These are phyloP conservation scores for Drosophila prostipennis DNA, from an alignment of 2,888 invertebrate species.

Conservation along the genomic window DNA sequence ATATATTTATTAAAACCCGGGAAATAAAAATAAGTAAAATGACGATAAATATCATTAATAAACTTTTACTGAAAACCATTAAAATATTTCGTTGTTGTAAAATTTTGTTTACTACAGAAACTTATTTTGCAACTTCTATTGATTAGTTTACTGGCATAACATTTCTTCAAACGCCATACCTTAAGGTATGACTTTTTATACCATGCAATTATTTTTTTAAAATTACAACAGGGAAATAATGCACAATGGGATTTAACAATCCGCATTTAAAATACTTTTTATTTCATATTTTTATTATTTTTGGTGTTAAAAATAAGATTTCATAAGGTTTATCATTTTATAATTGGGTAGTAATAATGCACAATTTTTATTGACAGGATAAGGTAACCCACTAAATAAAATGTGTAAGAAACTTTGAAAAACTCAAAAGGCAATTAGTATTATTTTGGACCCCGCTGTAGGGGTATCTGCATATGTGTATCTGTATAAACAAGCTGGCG, in stretches of 20 bases:
- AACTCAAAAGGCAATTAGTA: background rate
- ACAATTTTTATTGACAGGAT: background rate
- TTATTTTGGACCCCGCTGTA: constrained; percentile 17
- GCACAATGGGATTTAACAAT: no score
- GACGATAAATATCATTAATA: background rate
- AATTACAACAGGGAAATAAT: no score
- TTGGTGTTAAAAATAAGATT: background rate
- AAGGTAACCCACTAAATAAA: background rate
- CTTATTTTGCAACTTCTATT: background rate
- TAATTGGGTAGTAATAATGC: no score
- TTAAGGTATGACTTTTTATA: background rate
- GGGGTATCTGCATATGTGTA: constrained; percentile 33
- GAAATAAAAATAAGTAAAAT: no score
- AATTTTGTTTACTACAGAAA: background rate
- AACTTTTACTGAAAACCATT: background rate
- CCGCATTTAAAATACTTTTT: background rate
- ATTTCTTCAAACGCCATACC: background rate
- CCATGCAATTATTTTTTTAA: background rate
- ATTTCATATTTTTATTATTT: background rate
- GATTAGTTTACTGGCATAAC: no score
- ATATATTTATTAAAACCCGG: no score
- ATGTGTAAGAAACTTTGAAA: background rate
- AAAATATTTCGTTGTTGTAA: no score
- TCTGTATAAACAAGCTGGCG: constrained; percentile 62
- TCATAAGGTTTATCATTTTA: no score